Conservation (phyloP, 2,113 vertebrate genomes). For the Melanocharis versteri region DNA sequence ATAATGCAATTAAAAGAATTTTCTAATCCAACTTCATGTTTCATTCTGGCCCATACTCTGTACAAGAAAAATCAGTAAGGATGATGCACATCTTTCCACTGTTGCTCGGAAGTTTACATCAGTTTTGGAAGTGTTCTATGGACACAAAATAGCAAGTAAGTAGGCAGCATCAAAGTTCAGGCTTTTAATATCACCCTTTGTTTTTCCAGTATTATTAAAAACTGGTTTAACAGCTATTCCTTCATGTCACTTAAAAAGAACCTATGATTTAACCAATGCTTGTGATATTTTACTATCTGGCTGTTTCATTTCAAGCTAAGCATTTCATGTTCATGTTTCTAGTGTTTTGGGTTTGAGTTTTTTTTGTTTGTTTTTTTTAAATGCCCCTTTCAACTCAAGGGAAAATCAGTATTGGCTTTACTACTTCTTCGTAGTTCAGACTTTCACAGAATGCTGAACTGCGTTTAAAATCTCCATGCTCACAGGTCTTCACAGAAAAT, state of each 20-base stretch:
- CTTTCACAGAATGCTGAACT: background rate
- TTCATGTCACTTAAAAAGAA: background rate
- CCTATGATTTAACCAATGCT: background rate
- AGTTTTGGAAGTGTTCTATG: background rate
- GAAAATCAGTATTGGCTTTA: background rate
- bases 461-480: background rate
- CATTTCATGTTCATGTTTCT: accelerated
- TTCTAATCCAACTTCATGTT: background rate
- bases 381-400: background rate
- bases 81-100: background rate
- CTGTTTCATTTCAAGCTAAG: background rate
- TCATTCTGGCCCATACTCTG: background rate
- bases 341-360: accelerated
- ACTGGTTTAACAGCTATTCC: background rate
- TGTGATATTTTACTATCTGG: background rate
- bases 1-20: background rate
- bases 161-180: accelerated
- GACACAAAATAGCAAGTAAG: background rate
- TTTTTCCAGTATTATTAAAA: background rate
- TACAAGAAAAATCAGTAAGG: background rate
- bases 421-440: background rate
- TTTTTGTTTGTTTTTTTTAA: background rate
- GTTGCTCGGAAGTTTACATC: background rate
- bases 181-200: background rate
- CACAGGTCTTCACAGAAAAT: background rate